Conservation (phyloP, 2,888 invertebrate species). For the Dastarcus helophoroides region DNA sequence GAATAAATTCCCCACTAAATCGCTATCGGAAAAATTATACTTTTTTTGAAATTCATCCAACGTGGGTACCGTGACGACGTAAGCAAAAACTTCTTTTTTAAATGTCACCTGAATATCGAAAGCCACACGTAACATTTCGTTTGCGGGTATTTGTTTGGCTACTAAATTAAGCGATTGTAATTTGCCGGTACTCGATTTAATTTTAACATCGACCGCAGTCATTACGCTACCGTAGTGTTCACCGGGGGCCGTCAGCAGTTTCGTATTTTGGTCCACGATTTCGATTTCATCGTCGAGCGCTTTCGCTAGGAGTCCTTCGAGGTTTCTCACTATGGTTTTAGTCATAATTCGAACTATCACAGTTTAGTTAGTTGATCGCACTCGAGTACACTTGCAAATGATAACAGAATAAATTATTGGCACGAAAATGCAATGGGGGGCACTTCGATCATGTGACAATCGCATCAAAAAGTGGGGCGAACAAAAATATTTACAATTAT, state of each 20-base stretch:
- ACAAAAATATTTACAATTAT: too few relatives aligned
- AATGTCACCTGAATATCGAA: constrained; percentile 47
- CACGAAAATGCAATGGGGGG: too few relatives aligned
- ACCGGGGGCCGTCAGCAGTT: constrained; percentile 43
- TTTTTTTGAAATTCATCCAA: constrained; percentile 40
- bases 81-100: constrained; percentile 45
- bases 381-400: too few relatives aligned
- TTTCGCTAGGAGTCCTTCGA: too few relatives aligned
- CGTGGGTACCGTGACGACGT: constrained; percentile 39
- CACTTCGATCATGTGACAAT: too few relatives aligned
- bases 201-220: constrained; percentile 33
- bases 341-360: too few relatives aligned
- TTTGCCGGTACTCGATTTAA: constrained; percentile 23
- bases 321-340: too few relatives aligned
- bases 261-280: constrained; percentile 33
- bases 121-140: constrained; percentile 39
- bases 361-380: too few relatives aligned
- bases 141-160: constrained; percentile 46
- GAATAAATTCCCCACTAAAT: constrained; percentile 36
- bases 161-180: constrained; percentile 38
- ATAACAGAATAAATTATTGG: too few relatives aligned
- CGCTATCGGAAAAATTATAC: constrained; percentile 32
- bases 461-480: too few relatives aligned
- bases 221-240: constrained; percentile 54
- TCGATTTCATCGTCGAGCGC: too few relatives aligned